Evolutionary conservation across 2,113 vertebrate species (phyloP).

Genomic region (Chamaea fasciata): DNA sequence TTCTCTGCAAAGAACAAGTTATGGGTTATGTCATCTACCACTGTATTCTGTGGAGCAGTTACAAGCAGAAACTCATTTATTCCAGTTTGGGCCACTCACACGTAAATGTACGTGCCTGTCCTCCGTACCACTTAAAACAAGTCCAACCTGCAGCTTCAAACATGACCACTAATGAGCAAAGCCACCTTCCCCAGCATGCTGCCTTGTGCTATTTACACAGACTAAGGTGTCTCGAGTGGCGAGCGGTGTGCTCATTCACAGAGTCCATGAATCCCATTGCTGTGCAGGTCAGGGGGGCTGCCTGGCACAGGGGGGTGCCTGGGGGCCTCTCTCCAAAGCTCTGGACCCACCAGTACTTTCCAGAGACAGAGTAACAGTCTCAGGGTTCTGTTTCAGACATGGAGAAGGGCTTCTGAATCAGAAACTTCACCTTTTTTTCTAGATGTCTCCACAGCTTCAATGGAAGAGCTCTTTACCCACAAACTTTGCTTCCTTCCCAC

Average conservation of each 20-base stretch:
- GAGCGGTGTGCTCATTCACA: not conserved
- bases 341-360: not conserved
- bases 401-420: not conserved
- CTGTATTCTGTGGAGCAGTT: not conserved
- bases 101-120: fast-evolving
- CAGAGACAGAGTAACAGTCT: not conserved
- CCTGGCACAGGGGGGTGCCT: not conserved
- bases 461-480: not conserved
- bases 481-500: not conserved
- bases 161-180: not conserved
- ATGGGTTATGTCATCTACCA: fast-evolving
- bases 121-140: not conserved
- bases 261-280: not conserved
- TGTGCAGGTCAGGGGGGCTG: not conserved
- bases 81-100: not conserved
- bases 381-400: not conserved
- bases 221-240: fast-evolving
- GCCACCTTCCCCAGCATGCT: fast-evolving
- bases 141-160: not conserved
- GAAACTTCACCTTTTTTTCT: not conserved
- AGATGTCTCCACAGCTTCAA: not conserved
- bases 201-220: not conserved
- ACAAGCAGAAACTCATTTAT: not conserved
- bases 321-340: not conserved
- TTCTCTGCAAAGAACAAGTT: not conserved